Evolutionary conservation across 2,797 vertebrate species (phyloP), one percentile per base, ranked within the genome.

Genomic region (Lacerta bilineata): DNA sequence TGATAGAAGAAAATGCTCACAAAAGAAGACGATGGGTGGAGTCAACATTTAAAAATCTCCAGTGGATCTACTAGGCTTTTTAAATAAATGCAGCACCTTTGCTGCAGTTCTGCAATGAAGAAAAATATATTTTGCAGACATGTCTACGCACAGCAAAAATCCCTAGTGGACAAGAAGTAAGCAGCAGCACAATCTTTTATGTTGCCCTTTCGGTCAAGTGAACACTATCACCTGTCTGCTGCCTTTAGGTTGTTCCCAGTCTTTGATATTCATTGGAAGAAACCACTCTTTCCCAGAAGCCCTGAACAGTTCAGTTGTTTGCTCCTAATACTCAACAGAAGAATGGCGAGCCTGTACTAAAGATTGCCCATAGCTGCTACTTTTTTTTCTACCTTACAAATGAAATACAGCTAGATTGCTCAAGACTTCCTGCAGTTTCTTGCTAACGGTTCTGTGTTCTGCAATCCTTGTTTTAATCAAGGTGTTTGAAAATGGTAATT

Each of bases 51-150:
- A 91, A 89, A 90, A 92, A 91, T 86, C 83, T 84, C 89, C 36
- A 87, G 72, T 59, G 93, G 93, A 93, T 90, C 36, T 85, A 61
- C 36, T 85, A 17, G 20, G 80, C 55, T 91, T 74, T 82, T 94
- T 84, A 88, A 55, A 81, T 69, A 91, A 87, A 92, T 89, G 83
- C 3, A 25, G 3, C 17, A 83, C 66, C 79, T 0, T 0, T 0
- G 3, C 1, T 78, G 80, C 15, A 90, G n/a, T 69, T 87, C 77
- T 82, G 8, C 93, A 92, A 93, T 90, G 74, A 92, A 89, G 85
- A 91, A 89, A 88, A 90, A 90, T 90, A 92, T 78, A 91, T 93
- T 92, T 91, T 87, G 11, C 9, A 85, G 43, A 59, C 18, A 77
- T 8, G 87, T 90, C 69, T 89, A 72, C 10, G 64, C 89, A 75